These are phyloP conservation scores for Platichthys stellatus DNA, from an alignment of 2,113 vertebrate species.

Conservation along the genomic window DNA sequence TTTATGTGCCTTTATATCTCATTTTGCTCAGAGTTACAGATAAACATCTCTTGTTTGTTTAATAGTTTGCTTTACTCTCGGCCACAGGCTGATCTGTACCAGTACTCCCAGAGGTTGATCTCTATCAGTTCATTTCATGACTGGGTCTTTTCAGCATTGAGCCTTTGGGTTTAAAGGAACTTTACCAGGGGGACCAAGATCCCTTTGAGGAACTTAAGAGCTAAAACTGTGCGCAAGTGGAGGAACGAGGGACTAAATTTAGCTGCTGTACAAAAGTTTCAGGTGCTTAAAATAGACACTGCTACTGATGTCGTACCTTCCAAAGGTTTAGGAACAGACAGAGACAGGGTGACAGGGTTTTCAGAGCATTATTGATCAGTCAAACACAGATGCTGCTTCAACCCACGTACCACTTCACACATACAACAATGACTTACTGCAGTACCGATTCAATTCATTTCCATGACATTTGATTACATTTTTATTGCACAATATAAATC, in stretches of 20 bases:
- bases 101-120: slow-evolving; percentile 4
- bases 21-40: not conserved
- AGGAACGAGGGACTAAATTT: not conserved
- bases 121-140: slow-evolving; percentile 1
- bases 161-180: not conserved
- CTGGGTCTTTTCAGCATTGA: not conserved
- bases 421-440: not conserved
- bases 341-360: not conserved
- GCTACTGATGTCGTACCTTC: not conserved
- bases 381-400: not conserved
- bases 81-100: slow-evolving; percentile 23
- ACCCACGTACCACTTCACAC: not conserved
- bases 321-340: not conserved
- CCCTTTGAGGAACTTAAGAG: not conserved
- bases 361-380: not conserved
- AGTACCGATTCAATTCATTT: not conserved
- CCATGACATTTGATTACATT: not conserved
- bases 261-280: not conserved
- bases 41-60: slow-evolving; percentile 36
- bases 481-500: not conserved
- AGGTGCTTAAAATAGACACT: not conserved
- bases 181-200: not conserved
- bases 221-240: not conserved
- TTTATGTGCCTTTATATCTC: not conserved
- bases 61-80: not conserved